Evolutionary conservation across 2,888 invertebrate species (phyloP).

Genomic region (Platypus cylindrus): DNA sequence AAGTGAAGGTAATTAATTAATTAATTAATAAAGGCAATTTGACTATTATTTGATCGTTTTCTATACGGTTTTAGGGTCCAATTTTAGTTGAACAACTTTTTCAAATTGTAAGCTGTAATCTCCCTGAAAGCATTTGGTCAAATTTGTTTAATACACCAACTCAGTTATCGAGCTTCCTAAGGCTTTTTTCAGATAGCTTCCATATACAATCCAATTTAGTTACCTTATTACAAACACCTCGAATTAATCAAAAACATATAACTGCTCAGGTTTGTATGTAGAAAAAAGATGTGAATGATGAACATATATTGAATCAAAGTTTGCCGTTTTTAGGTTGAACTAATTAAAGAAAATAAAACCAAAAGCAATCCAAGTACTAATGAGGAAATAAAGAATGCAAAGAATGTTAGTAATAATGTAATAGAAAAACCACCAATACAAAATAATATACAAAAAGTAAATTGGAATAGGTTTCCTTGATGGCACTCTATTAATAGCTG

Average conservation of each 20-base stretch:
- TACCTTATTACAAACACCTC: slow-evolving; percentile 65
- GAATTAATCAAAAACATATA: slow-evolving; percentile 42
- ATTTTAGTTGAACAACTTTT: slow-evolving; percentile 80
- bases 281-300: neutral
- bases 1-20: slow-evolving; percentile 35
- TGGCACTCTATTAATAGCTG: no score
- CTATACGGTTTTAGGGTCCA: slow-evolving; percentile 41
- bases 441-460: slow-evolving; percentile 17
- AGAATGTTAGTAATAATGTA: slow-evolving; percentile 19
- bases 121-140: slow-evolving; percentile 46
- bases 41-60: slow-evolving; percentile 2
- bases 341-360: slow-evolving; percentile 20
- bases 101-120: slow-evolving; percentile 56
- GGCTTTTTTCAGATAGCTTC: slow-evolving; percentile 84
- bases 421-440: slow-evolving; percentile 8
- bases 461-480: no score
- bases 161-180: slow-evolving; percentile 76
- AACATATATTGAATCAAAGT: neutral
- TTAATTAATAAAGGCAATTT: slow-evolving; percentile 1
- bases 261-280: slow-evolving; percentile 19
- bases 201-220: slow-evolving; percentile 88
- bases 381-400: slow-evolving; percentile 25
- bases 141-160: slow-evolving; percentile 83
- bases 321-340: slow-evolving; percentile 12
- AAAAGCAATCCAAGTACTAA: slow-evolving; percentile 9